Evolutionary conservation across 1,140 invertebrate species (phyloP).

Genomic region (Bombus confusus): DNA sequence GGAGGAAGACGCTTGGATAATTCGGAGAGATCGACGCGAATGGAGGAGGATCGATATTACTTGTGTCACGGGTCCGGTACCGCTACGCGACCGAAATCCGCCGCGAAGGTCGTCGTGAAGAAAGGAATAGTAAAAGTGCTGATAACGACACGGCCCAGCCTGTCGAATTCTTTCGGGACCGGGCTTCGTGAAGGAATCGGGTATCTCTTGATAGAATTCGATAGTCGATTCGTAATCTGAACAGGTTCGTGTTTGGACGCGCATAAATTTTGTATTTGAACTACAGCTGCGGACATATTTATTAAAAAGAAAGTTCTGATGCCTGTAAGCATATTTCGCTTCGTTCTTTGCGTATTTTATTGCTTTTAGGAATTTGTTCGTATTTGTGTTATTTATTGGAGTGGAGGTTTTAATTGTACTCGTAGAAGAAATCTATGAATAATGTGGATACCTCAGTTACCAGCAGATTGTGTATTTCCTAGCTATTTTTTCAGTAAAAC

Average conservation of each 20-base stretch:
- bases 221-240: neutral
- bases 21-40: conserved; percentile 63
- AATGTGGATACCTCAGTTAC: neutral
- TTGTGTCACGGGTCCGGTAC: conserved; percentile 69
- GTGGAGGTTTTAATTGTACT: too few relatives aligned
- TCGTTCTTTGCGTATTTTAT: neutral
- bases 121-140: conserved; percentile 56
- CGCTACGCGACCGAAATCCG: conserved; percentile 71
- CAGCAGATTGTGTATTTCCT: too few relatives aligned
- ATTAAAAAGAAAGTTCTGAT: too few relatives aligned
- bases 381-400: too few relatives aligned
- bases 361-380: neutral
- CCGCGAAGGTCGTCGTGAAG: conserved; percentile 26
- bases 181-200: neutral
- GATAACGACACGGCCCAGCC: conserved; percentile 16
- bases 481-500: too few relatives aligned
- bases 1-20: conserved; percentile 47
- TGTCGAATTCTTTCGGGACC: neutral
- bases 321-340: too few relatives aligned
- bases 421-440: too few relatives aligned
- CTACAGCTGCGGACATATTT: too few relatives aligned
- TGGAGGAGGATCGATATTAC: conserved; percentile 61
- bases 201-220: neutral
- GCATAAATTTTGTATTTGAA: too few relatives aligned
- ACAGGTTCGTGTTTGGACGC: too few relatives aligned